Base-by-base conservation (phyloP, 2,113 vertebrate genomes). In the Leptobrachium ailaonicum region DNA sequence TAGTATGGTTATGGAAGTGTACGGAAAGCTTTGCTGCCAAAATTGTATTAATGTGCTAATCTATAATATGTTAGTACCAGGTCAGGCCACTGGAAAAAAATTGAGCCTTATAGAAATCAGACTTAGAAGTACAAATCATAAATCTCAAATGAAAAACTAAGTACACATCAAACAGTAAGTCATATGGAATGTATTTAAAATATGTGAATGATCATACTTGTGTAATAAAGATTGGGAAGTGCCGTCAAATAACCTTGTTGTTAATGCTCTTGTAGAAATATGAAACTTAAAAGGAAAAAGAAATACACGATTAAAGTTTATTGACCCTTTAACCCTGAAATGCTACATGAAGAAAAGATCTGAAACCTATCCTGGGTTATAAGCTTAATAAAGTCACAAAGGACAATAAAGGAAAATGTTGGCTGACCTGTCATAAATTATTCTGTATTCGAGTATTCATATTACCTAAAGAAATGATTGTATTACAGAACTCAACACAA, bases 161-260 rank as follows among this genome's bases (percentile, higher is more conserved):
- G 89, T 83, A 54, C 87, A 92, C 91, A 92, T 94, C 90, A 94
- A 94, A 94, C 89, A 88, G 83, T 40, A 83, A 85, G 82, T 81
- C 91, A 93, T 93, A 92, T 92, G 93, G 91, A 91, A 79, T 89
- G 77, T 85, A 86, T 95, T 94, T 32, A 94, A 76, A 82, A 79
- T 80, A 82, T 85, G 83, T 76, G 81, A 88, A 92, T 87, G 85
- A 76, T 86, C 91, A 87, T 84, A 85, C 70, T 85, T 85, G 82
- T 89, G 73, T 86, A 85, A 76, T 90, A 90, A 89, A 85, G 87
- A 83, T 85, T 80, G 82, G 2, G 78, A 77, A 87, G 77, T 73
- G 75, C 73, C 71, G 79, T 82, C 50, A 81, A 81, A 76, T 83
- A 79, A 85, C 85, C 80, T 82, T 81, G 67, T 82, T 86, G 80